Evolutionary conservation across 1,140 invertebrate species (phyloP).

Genomic region (Diploscapter pachys): DNA sequence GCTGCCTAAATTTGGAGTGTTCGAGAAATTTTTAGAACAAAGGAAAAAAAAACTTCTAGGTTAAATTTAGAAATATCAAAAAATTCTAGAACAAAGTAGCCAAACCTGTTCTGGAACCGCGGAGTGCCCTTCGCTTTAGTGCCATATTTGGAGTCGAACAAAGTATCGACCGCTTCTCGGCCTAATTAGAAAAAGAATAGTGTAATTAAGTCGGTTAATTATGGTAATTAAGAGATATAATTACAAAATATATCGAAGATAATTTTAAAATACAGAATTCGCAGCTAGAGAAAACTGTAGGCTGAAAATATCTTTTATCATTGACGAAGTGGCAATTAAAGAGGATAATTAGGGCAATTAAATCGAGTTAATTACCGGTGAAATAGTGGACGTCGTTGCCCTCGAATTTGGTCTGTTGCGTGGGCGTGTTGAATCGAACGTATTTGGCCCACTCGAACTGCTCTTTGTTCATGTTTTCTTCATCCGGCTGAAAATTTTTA

Average conservation of each 20-base stretch:
- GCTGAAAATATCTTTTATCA: constrained; percentile 9
- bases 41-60: background rate
- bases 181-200: constrained; percentile 58
- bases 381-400: constrained; percentile 96
- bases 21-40: background rate
- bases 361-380: constrained; percentile 68
- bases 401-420: constrained; percentile 88
- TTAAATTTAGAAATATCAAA: background rate
- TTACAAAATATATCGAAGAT: constrained; percentile 3
- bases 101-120: constrained; percentile 76
- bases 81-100: constrained; percentile 67
- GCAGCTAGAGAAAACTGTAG: background rate
- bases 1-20: background rate
- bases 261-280: constrained; percentile 2
- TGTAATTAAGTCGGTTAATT: background rate
- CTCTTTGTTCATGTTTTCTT: constrained; percentile 67
- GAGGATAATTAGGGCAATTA: constrained; percentile 25
- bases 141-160: constrained; percentile 87
- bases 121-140: constrained; percentile 70
- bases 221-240: no score
- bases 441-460: constrained; percentile 89
- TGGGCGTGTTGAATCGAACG: constrained; percentile 83
- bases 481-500: constrained; percentile 6
- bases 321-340: constrained; percentile 9
- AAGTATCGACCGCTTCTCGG: constrained; percentile 79